These are phyloP conservation scores for Silurus meridionalis DNA, from an alignment of 2,113 vertebrate species.

Conservation along the genomic window DNA sequence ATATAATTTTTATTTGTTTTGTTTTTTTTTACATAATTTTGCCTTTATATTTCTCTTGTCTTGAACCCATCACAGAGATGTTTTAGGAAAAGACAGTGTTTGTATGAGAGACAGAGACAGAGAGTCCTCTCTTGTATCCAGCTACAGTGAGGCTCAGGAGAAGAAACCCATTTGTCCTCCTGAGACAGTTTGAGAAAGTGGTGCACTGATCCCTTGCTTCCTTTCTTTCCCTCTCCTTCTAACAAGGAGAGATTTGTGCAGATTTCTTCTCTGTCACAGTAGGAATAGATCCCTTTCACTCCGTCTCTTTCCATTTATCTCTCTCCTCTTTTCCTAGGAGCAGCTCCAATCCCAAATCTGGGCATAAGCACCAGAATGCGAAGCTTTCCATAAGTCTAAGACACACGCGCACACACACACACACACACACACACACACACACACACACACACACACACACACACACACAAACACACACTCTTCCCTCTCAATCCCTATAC, in stretches of 20 bases:
- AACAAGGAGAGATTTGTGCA: conserved; percentile 72
- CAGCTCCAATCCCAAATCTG: conserved; percentile 67
- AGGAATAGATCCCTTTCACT: conserved; percentile 64
- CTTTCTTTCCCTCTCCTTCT: conserved; percentile 48
- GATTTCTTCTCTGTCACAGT: conserved; percentile 64
- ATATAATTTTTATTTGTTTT: background rate
- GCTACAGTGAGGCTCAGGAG: conserved; percentile 53
- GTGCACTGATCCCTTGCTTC: conserved; percentile 58
- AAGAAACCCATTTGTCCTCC: conserved; percentile 48
- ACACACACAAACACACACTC: background rate
- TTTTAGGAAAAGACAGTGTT: background rate
- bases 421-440: conserved; percentile 30
- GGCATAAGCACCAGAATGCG: conserved; percentile 56
- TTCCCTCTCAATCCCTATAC: background rate
- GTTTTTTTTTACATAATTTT: background rate
- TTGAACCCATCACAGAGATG: background rate
- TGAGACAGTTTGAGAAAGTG: conserved; percentile 50
- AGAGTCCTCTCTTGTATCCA: conserved; percentile 42
- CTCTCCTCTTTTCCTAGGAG: conserved; percentile 62
- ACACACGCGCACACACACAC: conserved; percentile 19
- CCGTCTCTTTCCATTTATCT: conserved; percentile 64
- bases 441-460: conserved; percentile 10
- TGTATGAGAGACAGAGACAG: conserved; percentile 6
- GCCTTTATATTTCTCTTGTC: background rate
- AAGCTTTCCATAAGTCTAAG: conserved; percentile 62